These are phyloP conservation scores for Antrozous pallidus DNA, from an alignment of 2,797 vertebrate genomes.

Conservation along the genomic window DNA sequence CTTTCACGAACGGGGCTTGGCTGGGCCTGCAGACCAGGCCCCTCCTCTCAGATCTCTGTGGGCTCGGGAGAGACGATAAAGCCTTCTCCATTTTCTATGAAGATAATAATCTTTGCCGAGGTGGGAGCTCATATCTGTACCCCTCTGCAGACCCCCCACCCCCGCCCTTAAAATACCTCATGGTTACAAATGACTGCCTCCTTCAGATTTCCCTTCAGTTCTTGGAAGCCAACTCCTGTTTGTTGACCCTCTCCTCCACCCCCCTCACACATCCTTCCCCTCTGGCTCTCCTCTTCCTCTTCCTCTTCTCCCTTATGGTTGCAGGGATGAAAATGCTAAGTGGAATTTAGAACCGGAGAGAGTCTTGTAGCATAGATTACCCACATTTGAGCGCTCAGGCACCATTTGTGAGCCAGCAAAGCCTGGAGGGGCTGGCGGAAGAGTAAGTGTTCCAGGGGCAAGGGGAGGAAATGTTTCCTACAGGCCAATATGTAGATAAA, in stretches of 20 bases:
- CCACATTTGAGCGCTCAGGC: too few relatives aligned
- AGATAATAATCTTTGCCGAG: neutral
- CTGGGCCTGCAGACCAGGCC: neutral
- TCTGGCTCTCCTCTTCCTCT: neutral
- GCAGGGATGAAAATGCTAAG: too few relatives aligned
- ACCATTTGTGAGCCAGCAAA: too few relatives aligned
- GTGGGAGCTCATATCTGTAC: neutral
- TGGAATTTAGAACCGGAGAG: too few relatives aligned
- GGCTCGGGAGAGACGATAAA: neutral
- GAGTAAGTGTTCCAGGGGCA: neutral
- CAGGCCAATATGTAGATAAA: neutral
- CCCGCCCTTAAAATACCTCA: neutral
- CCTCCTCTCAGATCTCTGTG: neutral
- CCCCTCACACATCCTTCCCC: too few relatives aligned
- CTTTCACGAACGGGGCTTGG: neutral
- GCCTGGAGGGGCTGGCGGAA: neutral
- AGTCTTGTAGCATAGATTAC: too few relatives aligned
- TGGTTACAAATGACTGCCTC: neutral
- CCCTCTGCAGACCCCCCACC: neutral
- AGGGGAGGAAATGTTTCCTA: neutral
- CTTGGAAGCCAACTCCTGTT: neutral
- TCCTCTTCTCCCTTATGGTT: neutral
- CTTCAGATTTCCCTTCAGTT: neutral
- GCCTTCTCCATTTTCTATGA: neutral
- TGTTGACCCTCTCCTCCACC: neutral